phyloP scores from a whole-genome alignment of 2,797 vertebrate species.

The Pteropus rufus region DNA sequence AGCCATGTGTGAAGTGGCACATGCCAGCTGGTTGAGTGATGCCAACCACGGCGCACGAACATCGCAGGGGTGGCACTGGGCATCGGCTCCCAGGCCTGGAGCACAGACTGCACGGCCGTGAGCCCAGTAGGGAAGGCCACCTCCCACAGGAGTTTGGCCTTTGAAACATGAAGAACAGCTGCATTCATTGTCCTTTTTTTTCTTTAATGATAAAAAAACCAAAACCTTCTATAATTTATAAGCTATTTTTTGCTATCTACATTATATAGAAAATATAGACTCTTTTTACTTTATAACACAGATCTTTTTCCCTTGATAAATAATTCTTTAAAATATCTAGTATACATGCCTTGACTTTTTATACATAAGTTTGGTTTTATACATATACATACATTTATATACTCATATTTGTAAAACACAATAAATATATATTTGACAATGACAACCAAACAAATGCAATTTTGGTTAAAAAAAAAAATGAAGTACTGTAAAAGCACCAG shows the following conservation, averaged over 20 bases:
- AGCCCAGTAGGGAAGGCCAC: constrained; percentile 62
- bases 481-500: constrained; percentile 69
- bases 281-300: constrained; percentile 89
- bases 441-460: constrained; percentile 80
- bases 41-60: constrained; percentile 76
- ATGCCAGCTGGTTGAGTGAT: constrained; percentile 72
- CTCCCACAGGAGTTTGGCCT: constrained; percentile 73
- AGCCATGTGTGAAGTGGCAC: constrained; percentile 77
- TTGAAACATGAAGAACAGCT: constrained; percentile 74
- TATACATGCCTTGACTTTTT: constrained; percentile 89
- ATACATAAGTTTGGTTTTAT: constrained; percentile 79
- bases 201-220: constrained; percentile 71
- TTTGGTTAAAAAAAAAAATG: constrained; percentile 56
- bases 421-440: constrained; percentile 87
- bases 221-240: constrained; percentile 83
- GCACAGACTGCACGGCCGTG: constrained; percentile 44
- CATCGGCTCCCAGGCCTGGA: constrained; percentile 65
- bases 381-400: constrained; percentile 76
- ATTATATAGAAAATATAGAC: constrained; percentile 92
- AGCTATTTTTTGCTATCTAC: constrained; percentile 82
- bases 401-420: constrained; percentile 84
- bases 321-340: constrained; percentile 89
- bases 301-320: constrained; percentile 88
- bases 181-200: constrained; percentile 42
- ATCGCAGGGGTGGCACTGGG: constrained; percentile 70